Conservation (phyloP, 1,140 invertebrate genomes). For the Cydia fagiglandana region DNA sequence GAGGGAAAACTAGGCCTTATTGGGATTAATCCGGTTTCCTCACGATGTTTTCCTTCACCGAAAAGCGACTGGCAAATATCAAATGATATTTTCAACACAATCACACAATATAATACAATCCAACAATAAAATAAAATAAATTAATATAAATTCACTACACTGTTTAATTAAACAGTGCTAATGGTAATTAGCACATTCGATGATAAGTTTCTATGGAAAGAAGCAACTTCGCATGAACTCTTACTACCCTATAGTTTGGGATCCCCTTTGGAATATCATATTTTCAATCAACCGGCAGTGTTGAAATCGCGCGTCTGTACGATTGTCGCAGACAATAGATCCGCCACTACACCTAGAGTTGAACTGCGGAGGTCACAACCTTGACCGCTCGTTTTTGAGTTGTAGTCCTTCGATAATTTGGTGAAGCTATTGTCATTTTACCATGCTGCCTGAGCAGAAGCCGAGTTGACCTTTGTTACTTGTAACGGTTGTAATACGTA, state of each 20-base stretch:
- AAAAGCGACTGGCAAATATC: no score
- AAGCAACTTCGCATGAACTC: background rate
- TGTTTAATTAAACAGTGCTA: no score
- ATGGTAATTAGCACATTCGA: no score
- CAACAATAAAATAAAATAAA: no score
- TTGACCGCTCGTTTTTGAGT: conserved; percentile 34
- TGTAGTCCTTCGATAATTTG: conserved; percentile 1
- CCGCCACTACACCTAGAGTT: conserved; percentile 27
- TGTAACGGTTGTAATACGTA: background rate
- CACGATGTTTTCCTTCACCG: no score
- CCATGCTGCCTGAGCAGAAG: conserved; percentile 2
- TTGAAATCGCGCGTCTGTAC: background rate
- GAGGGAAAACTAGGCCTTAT: no score
- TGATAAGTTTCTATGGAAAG: no score
- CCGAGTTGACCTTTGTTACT: background rate
- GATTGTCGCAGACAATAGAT: conserved; percentile 31
- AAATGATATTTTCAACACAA: no score
- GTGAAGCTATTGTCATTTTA: conserved; percentile 5
- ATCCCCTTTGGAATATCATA: background rate
- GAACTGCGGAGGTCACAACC: conserved; percentile 34
- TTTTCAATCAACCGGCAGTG: conserved; percentile 1
- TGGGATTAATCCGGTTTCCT: no score
- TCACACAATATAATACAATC: no score
- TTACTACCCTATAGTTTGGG: background rate
- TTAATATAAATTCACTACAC: no score